A percentile compares a stretch with the other conserved stretches of the same genome.
Conservation (phyloP, 2,113 vertebrate species). For the Phalacrocorax aristotelis region DNA sequence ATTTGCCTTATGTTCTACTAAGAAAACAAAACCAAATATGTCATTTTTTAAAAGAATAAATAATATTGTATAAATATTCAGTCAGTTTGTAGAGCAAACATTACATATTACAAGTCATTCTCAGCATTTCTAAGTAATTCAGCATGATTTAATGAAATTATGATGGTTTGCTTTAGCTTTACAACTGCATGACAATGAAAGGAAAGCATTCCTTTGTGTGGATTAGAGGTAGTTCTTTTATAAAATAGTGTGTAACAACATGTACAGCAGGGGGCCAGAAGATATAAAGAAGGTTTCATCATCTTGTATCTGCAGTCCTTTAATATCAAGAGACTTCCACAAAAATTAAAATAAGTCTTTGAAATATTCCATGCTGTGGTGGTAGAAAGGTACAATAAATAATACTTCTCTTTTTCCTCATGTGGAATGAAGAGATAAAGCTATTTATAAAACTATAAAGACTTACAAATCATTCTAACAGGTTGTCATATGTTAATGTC, state of each 20-base stretch:
- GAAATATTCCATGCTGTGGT: conserved; percentile 63
- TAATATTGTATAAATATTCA: conserved; percentile 66
- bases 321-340: conserved; percentile 66
- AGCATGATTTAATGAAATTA: conserved; percentile 66
- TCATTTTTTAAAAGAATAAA: conserved; percentile 72
- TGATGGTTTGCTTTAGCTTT: conserved; percentile 56
- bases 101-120: conserved; percentile 20
- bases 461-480: conserved; percentile 72
- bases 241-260: neutral
- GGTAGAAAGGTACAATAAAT: conserved; percentile 71
- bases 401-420: conserved; percentile 64
- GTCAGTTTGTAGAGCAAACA: conserved; percentile 66
- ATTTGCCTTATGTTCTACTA: conserved; percentile 77
- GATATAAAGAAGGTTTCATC: conserved; percentile 51
- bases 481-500: conserved; percentile 71
- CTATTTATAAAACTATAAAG: conserved; percentile 71
- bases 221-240: conserved; percentile 46
- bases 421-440: conserved; percentile 73
- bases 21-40: conserved; percentile 82
- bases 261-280: conserved; percentile 28
- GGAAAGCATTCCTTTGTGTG: conserved; percentile 50
- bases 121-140: conserved; percentile 57
- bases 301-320: conserved; percentile 60
- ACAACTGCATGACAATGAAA: conserved; percentile 40
- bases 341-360: conserved; percentile 72